Evolutionary conservation across 2,113 vertebrate species (phyloP), one percentile per base, ranked within the genome.

Genomic region (Poecile atricapillus): DNA sequence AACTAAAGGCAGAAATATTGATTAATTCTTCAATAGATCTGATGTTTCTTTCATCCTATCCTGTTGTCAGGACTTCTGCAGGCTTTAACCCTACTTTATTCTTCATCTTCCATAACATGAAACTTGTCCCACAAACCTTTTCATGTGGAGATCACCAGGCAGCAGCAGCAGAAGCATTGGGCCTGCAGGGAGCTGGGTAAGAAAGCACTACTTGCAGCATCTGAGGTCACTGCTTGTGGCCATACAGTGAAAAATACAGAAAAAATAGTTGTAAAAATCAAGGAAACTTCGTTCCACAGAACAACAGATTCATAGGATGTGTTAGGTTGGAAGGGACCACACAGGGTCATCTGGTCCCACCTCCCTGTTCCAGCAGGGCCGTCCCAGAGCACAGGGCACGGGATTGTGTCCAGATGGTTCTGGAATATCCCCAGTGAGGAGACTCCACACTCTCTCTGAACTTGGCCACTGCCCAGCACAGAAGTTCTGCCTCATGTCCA

Each of bases 391-490:
- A 70, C 46, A 78, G 13, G 20, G 28, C 39, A 87, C 10, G 62
- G 46, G 73, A 27, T 7, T 68, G 25, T 50, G 25, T 37, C 62
- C 53, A 44, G 33, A 28, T 4, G 3, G 22, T 1, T 69, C 73
- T 53, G 73, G 46, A 77, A 53, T 77, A 46, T 68, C 27, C 9
- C 15, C 37, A 23, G 27, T 18, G 18, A 68, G 14, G 55, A 44
- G 18, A 68, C 33, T 77, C 37, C 46, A 68, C 31, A 37, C 1
- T 3, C 14, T 28, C 31, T 27, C 73, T 9, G 21, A 21, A 1
- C 31, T 58, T 1, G 0, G n/a, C 2, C 64, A 58, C 17, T 49
- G 64, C 16, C 0, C 21, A 80, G 62, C 28, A 15, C 15, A 49
- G 60, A 75, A 58, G 35, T 41, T 84, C 10, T 74, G 23, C 27